Base-by-base conservation (phyloP, 2,888 invertebrate species). In the Disparrhopalites patrizii region DNA sequence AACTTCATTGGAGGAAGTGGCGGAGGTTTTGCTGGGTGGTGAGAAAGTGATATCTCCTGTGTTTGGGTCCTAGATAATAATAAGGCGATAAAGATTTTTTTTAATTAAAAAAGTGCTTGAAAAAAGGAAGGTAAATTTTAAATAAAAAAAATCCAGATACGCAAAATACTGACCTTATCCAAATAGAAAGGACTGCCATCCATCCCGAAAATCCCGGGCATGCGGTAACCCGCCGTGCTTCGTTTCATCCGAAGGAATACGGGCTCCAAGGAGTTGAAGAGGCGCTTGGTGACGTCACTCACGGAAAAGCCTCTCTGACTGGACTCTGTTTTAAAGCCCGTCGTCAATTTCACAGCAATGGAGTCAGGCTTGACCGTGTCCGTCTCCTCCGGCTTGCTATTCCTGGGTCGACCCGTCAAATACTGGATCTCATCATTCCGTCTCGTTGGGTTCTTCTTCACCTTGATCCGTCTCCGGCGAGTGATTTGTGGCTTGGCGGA, bases 141-240 rank as follows among this genome's bases (percentile, higher is more conserved):
- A 36, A 36, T 10, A 10, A 36, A 36, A 36, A 36, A 10, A 36
- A 36, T 36, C 36, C 7, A 36, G 15, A 10, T 36, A 36, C 15
- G 36, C 36, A 36, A n/a, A n/a, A n/a, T n/a, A n/a, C n/a, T n/a
- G n/a, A 70, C 74, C 69, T 74, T 74, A 40, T 74, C 74, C 27
- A 72, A 43, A 50, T 73, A 74, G 56, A 74, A 74, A 1, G 74
- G 71, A 31, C 71, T 70, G 1, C 68, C 68, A 31, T 66, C 71
- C 71, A 70, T 70, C 28, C 72, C 72, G 47, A 74, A 74, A 15
- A 74, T 63, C 18, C 74, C 74, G 1, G 72, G 74, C 74, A 74
- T 74, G 62, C 74, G 57, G 54, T 74, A 73, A 0, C 72, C 74
- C 8, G 56, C 10, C 23, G 64, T 18, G 40, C 62, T 47, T 40